These are phyloP conservation scores for Rhagonycha lutea DNA, from an alignment of 2,888 invertebrate genomes.

Conservation along the genomic window DNA sequence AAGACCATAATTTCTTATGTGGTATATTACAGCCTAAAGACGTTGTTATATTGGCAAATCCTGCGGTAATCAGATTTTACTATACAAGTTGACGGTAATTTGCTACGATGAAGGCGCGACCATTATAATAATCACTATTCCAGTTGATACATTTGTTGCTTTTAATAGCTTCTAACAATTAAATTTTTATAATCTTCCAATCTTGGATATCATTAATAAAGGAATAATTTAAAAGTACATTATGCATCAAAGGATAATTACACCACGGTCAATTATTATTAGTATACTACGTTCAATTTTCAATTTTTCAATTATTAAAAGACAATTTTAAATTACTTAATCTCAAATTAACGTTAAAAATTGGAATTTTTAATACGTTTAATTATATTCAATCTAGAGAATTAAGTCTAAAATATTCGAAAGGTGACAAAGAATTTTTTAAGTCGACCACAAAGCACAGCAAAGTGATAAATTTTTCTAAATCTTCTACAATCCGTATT, in stretches of 20 bases:
- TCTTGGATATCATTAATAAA: not conserved
- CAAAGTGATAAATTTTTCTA: not conserved
- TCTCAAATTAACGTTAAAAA: not conserved
- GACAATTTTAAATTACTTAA: not conserved
- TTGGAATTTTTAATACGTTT: not conserved
- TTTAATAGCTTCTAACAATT: slow-evolving; percentile 13
- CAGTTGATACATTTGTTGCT: not conserved
- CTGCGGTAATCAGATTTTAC: not conserved
- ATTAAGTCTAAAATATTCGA: not conserved
- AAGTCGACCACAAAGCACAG: not conserved
- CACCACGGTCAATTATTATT: not conserved
- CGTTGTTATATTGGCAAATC: slow-evolving; percentile 15
- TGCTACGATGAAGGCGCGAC: slow-evolving; percentile 14
- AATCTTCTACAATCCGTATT: not conserved
- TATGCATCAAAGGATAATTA: not conserved
- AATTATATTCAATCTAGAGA: not conserved
- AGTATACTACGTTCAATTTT: too few relatives aligned
- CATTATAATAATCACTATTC: slow-evolving; percentile 14
- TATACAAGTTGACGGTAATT: slow-evolving; percentile 16
- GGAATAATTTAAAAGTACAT: not conserved
- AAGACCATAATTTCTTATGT: slow-evolving; percentile 9
- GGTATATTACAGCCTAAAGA: slow-evolving; percentile 16
- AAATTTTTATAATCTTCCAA: not conserved
- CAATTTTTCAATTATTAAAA: not conserved
- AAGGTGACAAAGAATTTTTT: not conserved